These are phyloP conservation scores for Temnothorax longispinosus DNA, from an alignment of 1,140 invertebrate genomes.

Conservation along the genomic window DNA sequence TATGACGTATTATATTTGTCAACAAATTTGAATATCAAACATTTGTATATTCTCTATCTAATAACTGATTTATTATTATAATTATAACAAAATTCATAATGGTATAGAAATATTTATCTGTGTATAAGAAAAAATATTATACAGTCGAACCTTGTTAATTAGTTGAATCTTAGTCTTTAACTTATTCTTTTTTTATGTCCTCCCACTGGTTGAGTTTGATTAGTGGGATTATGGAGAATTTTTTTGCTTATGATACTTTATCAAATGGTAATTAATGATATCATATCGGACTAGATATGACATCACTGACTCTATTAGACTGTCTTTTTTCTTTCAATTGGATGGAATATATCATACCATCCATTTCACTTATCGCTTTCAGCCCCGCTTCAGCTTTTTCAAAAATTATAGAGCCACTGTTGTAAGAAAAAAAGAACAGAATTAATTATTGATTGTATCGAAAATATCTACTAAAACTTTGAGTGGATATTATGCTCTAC, in stretches of 20 bases:
- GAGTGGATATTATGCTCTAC: not conserved
- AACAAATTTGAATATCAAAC: not conserved
- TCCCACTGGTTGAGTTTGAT: not conserved
- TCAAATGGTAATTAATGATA: not conserved
- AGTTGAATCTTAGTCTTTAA: not conserved
- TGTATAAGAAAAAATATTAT: not conserved
- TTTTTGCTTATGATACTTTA: not conserved
- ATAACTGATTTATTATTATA: constrained; percentile 13
- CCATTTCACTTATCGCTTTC: constrained; percentile 95
- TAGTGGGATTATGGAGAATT: not conserved
- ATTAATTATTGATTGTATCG: constrained; percentile 46
- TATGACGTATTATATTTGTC: not conserved
- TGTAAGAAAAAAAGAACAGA: constrained; percentile 82
- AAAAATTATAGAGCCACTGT: constrained; percentile 96
- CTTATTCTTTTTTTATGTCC: not conserved
- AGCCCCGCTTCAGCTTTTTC: constrained; percentile 94
- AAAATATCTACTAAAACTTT: not conserved
- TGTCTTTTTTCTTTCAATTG: constrained; percentile 92
- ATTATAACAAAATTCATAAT: constrained; percentile 21
- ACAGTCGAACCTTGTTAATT: not conserved
- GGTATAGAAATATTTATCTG: not conserved
- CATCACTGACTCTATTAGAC: constrained; percentile 91
- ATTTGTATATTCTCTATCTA: not conserved
- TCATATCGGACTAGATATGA: not conserved
- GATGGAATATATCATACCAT: constrained; percentile 91